A percentile compares a stretch with the other conserved stretches of the same genome.
Evolutionary conservation across 2,888 invertebrate species (phyloP).

Genomic region (Eutolmus rufibarbis): DNA sequence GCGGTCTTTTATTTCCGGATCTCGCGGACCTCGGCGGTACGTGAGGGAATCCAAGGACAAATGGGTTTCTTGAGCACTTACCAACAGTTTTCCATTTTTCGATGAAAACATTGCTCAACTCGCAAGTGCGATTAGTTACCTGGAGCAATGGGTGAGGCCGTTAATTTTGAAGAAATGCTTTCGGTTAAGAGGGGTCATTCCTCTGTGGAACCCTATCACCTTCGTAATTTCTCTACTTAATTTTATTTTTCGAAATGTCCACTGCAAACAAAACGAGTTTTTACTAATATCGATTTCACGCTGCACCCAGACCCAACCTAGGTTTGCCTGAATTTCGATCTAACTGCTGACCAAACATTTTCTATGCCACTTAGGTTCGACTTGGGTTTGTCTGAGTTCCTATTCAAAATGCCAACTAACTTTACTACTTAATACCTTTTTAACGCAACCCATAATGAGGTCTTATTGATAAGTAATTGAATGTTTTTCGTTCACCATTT

Average conservation of each 20-base stretch:
- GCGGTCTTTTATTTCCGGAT: neutral
- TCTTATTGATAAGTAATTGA: no score
- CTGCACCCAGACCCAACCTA: no score
- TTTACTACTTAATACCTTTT: no score
- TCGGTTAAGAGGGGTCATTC: neutral
- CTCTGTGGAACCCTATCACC: neutral
- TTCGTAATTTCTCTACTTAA: neutral
- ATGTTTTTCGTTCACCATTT: no score
- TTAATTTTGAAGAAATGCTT: neutral
- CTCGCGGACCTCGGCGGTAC: neutral
- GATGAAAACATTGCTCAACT: neutral
- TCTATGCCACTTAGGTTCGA: no score
- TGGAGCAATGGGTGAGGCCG: neutral
- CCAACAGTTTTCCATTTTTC: neutral
- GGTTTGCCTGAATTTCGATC: no score
- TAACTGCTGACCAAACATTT: no score
- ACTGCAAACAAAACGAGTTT: no score
- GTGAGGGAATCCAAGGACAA: neutral
- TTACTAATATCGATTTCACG: no score
- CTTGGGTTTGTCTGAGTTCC: no score
- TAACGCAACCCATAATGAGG: no score
- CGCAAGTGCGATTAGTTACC: neutral
- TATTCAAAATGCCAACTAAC: no score
- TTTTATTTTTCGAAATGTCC: neutral
- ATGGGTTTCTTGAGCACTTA: neutral